Percentiles rank a stretch among this genome's conserved stretches.
phyloP scores from a whole-genome alignment of 2,797 vertebrate species.

The Mareca strepera region DNA sequence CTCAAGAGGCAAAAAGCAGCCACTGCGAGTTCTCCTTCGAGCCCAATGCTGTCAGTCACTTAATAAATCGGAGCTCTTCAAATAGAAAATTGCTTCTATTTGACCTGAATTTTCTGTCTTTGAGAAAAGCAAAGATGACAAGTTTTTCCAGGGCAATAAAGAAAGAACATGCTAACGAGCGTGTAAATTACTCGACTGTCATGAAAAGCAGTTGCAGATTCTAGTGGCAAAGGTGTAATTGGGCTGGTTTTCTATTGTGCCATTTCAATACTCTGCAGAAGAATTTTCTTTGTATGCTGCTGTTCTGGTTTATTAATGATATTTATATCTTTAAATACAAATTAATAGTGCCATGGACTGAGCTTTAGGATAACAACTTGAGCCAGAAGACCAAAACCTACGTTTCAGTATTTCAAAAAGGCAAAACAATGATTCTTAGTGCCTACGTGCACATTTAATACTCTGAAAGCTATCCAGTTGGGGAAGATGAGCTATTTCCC shows the following conservation, averaged over 20 bases:
- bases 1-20: neutral
- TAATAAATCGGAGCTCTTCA: neutral
- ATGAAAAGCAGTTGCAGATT: neutral
- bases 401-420: neutral
- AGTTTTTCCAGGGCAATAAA: slow-evolving; percentile 5
- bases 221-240: slow-evolving; percentile 7
- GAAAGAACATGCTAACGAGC: neutral
- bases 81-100: slow-evolving; percentile 1
- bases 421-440: neutral
- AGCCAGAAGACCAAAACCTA: neutral
- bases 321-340: slow-evolving; percentile 3
- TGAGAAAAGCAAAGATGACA: neutral
- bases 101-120: slow-evolving; percentile 13
- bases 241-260: neutral
- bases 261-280: neutral
- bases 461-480: neutral
- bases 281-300: neutral
- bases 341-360: neutral
- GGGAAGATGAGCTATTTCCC: neutral
- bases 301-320: neutral
- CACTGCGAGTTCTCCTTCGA: neutral
- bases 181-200: neutral
- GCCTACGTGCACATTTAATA: neutral
- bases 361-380: neutral
- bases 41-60: neutral